Evolutionary conservation across 2,797 vertebrate species (phyloP).

Genomic region (Malurus leucopterus): DNA sequence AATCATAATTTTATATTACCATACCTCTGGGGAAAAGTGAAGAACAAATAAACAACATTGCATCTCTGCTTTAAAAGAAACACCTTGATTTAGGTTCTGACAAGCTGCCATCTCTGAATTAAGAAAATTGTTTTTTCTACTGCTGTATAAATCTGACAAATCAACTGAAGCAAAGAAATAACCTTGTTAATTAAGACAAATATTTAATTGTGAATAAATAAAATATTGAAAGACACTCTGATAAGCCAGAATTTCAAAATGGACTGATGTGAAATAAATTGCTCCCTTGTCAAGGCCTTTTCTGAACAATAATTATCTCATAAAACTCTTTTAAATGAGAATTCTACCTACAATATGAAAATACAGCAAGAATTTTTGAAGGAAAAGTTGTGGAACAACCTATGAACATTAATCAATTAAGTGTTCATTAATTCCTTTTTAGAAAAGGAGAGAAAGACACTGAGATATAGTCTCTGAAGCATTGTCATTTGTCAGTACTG

Average conservation of each 20-base stretch:
- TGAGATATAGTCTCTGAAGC: background rate
- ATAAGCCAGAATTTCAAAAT: slow-evolving; percentile 27
- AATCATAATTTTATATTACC: background rate
- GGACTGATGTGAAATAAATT: slow-evolving; percentile 26
- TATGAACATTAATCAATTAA: background rate
- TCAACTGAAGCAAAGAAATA: slow-evolving; percentile 51
- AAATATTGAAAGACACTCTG: slow-evolving; percentile 18
- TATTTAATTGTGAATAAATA: slow-evolving; percentile 56
- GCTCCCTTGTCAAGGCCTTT: slow-evolving; percentile 13
- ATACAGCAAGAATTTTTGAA: background rate
- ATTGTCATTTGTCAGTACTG: background rate
- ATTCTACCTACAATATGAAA: background rate
- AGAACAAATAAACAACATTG: slow-evolving; percentile 27
- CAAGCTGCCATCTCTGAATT: slow-evolving; percentile 51
- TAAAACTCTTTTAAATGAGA: slow-evolving; percentile 12
- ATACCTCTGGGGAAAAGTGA: background rate
- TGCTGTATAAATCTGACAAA: slow-evolving; percentile 59
- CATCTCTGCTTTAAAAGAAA: slow-evolving; percentile 46
- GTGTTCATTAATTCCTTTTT: background rate
- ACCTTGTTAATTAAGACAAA: slow-evolving; percentile 51
- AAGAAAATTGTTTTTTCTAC: slow-evolving; percentile 55
- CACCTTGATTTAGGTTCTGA: slow-evolving; percentile 58
- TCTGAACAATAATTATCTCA: background rate
- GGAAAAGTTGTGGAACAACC: background rate
- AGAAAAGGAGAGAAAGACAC: background rate